A percentile compares a stretch with the other conserved stretches of the same genome.
phyloP scores from a whole-genome alignment of 2,113 vertebrate species.

The Todiramphus saurophagus region DNA sequence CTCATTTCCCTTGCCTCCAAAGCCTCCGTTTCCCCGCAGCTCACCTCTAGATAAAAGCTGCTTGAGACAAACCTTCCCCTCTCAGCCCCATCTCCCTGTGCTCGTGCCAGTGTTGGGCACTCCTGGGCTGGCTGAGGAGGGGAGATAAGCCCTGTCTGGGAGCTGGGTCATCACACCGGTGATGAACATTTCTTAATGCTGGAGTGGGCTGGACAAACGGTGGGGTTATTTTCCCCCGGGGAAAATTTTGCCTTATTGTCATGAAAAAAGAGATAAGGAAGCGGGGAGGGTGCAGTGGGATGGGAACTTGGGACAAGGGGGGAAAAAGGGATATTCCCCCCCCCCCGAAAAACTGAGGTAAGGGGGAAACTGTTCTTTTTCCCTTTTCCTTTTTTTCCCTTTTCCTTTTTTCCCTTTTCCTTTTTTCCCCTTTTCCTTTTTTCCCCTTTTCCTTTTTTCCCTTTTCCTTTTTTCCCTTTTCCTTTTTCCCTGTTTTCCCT shows the following conservation, averaged over 20 bases:
- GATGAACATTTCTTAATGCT: background rate
- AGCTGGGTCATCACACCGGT: fast-evolving
- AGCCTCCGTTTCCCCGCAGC: background rate
- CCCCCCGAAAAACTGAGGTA: background rate
- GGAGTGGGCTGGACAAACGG: too few species aligned
- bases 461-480: too few species aligned
- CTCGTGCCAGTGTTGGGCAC: background rate
- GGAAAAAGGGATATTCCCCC: fast-evolving
- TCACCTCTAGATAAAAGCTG: background rate
- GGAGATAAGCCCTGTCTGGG: background rate
- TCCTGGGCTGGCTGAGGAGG: background rate
- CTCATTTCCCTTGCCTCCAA: background rate
- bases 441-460: too few species aligned
- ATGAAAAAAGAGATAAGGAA: background rate
- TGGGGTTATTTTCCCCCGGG: too few species aligned
- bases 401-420: too few species aligned
- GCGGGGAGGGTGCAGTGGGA: background rate
- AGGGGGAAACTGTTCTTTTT: background rate
- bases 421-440: fast-evolving
- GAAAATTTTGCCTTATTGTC: background rate
- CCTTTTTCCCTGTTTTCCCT: too few species aligned
- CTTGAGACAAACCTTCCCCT: background rate
- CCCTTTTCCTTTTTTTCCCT: fast-evolving
- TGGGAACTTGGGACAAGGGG: background rate
- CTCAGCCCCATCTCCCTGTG: background rate